These are phyloP conservation scores for Apotomis betuletana DNA, from an alignment of 2,888 invertebrate species.

Conservation along the genomic window DNA sequence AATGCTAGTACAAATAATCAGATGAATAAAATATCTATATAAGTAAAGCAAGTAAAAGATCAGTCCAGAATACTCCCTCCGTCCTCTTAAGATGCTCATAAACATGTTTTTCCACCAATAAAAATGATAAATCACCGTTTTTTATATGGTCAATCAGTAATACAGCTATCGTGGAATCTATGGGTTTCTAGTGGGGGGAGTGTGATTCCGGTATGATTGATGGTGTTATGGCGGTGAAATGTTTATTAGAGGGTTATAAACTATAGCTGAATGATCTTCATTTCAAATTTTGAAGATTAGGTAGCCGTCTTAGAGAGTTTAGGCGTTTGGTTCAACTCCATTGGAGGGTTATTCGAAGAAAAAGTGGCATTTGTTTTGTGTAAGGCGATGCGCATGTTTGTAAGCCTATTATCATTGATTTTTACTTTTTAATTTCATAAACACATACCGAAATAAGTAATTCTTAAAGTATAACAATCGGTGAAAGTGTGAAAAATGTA, in stretches of 20 bases:
- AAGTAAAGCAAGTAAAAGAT: constrained; percentile 1
- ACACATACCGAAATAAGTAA: too few relatives aligned
- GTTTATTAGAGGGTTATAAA: constrained; percentile 26
- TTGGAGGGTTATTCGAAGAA: too few relatives aligned
- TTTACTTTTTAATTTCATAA: too few relatives aligned
- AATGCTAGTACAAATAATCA: not conserved
- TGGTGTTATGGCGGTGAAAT: constrained; percentile 56
- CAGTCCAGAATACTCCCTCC: constrained; percentile 57
- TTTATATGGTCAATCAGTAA: constrained; percentile 84
- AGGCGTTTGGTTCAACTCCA: too few relatives aligned
- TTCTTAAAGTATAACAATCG: too few relatives aligned
- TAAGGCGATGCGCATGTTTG: too few relatives aligned
- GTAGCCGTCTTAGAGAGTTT: too few relatives aligned
- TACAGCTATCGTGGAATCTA: constrained; percentile 55
- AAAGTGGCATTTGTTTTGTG: too few relatives aligned
- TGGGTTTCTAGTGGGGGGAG: constrained; percentile 26
- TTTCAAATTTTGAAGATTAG: not conserved
- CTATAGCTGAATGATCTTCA: not conserved
- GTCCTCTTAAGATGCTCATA: constrained; percentile 82
- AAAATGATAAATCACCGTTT: constrained; percentile 83
- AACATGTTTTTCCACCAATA: constrained; percentile 84
- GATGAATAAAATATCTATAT: not conserved
- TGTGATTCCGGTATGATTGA: constrained; percentile 53
- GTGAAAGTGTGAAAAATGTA: too few relatives aligned
- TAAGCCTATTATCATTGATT: too few relatives aligned